Percentiles rank a stretch among this genome's conserved stretches.
Conservation (phyloP, 1,140 invertebrate genomes). For the Cotesia typhae region DNA sequence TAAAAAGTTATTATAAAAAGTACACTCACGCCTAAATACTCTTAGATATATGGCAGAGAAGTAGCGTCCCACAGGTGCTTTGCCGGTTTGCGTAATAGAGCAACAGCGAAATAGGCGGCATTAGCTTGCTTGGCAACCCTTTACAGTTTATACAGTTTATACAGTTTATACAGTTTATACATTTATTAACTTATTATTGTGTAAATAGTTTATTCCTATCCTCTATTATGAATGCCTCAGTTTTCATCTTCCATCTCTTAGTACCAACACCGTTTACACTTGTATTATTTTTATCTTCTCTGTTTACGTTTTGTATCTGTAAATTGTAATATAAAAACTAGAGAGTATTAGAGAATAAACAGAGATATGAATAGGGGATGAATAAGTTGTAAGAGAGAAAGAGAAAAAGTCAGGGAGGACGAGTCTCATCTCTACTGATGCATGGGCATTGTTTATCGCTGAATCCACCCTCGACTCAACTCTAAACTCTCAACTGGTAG, state of each 20-base stretch:
- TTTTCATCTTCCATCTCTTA: no score
- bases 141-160: slow-evolving; percentile 30
- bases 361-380: neutral
- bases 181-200: slow-evolving; percentile 17
- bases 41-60: slow-evolving; percentile 10
- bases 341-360: neutral
- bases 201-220: no score
- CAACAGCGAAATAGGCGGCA: no score
- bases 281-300: no score
- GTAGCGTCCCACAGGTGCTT: slow-evolving; percentile 47
- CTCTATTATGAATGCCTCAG: no score
- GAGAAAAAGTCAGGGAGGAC: slow-evolving; percentile 22
- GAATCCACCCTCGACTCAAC: slow-evolving; percentile 47
- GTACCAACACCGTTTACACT: no score
- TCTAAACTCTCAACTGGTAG: no score
- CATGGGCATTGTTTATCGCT: slow-evolving; percentile 57
- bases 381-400: neutral
- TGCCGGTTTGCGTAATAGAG: slow-evolving; percentile 43
- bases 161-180: neutral
- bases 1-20: neutral
- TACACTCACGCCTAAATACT: slow-evolving; percentile 11
- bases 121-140: slow-evolving; percentile 52
- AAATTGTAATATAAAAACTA: no score
- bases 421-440: slow-evolving; percentile 16
- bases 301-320: no score